Conservation (phyloP, 2,888 invertebrate genomes). For the Melieria crassipennis region DNA sequence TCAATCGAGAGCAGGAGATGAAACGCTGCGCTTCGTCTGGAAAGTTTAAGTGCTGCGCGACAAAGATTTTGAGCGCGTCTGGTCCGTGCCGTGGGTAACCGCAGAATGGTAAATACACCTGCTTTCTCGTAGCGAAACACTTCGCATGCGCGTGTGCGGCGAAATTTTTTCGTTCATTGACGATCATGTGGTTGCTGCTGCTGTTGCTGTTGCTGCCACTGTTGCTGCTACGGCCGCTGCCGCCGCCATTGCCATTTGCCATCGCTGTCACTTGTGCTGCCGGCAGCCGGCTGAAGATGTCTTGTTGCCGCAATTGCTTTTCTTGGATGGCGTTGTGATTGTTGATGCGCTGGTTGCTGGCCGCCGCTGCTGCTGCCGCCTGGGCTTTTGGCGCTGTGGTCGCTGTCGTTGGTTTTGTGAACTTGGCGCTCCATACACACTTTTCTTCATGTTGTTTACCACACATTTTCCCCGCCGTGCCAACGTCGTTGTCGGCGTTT, state of each 20-base stretch:
- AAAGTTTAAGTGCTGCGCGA: slow-evolving; percentile 13
- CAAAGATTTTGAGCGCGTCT: slow-evolving; percentile 57
- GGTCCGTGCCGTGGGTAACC: slow-evolving; percentile 66
- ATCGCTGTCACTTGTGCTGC: slow-evolving; percentile 27
- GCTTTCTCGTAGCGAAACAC: slow-evolving; percentile 67
- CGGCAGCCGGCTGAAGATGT: slow-evolving; percentile 38
- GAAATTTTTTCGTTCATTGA: slow-evolving; percentile 60
- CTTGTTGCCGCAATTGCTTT: slow-evolving; percentile 16
- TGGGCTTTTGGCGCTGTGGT: slow-evolving; percentile 14
- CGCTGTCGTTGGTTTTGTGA: slow-evolving; percentile 28
- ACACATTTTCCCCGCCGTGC: too few species aligned
- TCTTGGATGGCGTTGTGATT: slow-evolving; percentile 19
- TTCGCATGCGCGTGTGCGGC: slow-evolving; percentile 61
- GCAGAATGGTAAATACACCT: slow-evolving; percentile 67
- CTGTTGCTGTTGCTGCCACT: slow-evolving; percentile 31
- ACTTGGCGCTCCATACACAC: slow-evolving; percentile 36
- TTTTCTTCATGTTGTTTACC: slow-evolving; percentile 21
- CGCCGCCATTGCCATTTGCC: slow-evolving; percentile 33
- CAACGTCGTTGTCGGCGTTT: too few species aligned
- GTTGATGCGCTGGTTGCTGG: slow-evolving; percentile 10
- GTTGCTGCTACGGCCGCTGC: background rate
- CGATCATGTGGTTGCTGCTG: slow-evolving; percentile 29
- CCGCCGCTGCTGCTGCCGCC: slow-evolving; percentile 9
- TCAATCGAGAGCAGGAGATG: too few species aligned
- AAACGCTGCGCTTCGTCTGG: too few species aligned